Conservation (phyloP, 2,113 vertebrate species). For the Micronisus gabar region DNA sequence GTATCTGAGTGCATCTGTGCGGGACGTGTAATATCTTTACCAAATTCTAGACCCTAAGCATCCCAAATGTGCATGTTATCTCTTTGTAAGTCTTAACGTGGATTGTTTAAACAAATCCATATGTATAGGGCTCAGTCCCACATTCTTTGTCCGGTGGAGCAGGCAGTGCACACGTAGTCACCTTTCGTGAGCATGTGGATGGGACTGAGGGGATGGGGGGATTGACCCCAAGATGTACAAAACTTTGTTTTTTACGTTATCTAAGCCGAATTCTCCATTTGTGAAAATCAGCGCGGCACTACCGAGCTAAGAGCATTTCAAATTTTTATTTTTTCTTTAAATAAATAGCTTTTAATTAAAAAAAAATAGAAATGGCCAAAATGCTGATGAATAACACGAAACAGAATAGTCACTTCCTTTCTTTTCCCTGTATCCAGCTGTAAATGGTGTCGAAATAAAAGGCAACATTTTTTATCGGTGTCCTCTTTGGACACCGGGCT, state of each 20-base stretch:
- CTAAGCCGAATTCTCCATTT: not conserved
- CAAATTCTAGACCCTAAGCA: slow-evolving; percentile 38
- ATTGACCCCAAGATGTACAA: not conserved
- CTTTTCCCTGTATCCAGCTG: not conserved
- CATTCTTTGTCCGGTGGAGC: slow-evolving; percentile 23
- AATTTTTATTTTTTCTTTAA: not conserved
- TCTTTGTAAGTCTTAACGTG: not conserved
- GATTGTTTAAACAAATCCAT: slow-evolving; percentile 56
- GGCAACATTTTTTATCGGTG: not conserved
- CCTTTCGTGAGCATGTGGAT: not conserved
- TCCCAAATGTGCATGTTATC: slow-evolving; percentile 48
- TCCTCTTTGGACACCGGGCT: not conserved
- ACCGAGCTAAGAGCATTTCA: not conserved
- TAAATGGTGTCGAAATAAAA: not conserved
- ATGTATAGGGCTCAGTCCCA: slow-evolving; percentile 18
- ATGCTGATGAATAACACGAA: not conserved
- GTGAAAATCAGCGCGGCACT: not conserved
- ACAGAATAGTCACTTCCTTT: not conserved
- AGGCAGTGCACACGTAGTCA: not conserved
- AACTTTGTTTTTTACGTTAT: not conserved
- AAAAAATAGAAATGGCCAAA: not conserved
- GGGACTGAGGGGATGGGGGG: not conserved
- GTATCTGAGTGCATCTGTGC: not conserved
- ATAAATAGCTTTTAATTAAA: not conserved
- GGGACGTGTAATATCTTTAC: slow-evolving; percentile 15